Percentiles rank a stretch among this genome's conserved stretches.
These are phyloP conservation scores for Heliangelus exortis DNA, from an alignment of 2,797 vertebrate species.

Conservation along the genomic window DNA sequence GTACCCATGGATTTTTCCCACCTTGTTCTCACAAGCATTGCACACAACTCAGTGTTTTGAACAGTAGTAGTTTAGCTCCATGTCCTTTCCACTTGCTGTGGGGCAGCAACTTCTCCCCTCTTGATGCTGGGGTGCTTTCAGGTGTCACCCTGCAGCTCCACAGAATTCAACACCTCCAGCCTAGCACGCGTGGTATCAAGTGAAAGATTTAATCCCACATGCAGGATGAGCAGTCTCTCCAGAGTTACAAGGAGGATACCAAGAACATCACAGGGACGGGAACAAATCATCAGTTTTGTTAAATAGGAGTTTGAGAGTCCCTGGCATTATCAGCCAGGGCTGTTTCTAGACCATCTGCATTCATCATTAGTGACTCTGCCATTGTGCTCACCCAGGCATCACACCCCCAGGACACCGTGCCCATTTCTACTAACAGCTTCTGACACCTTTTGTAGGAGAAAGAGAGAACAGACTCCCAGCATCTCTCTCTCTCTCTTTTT, in stretches of 20 bases:
- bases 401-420: not conserved
- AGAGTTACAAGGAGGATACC: not conserved
- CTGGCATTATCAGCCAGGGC: not conserved
- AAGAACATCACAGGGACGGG: not conserved
- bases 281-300: not conserved
- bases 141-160: not conserved
- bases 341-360: not conserved
- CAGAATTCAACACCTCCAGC: not conserved
- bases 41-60: not conserved
- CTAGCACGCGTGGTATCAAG: not conserved
- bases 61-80: not conserved
- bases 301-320: not conserved
- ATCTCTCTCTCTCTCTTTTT: no score
- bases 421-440: not conserved
- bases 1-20: not conserved
- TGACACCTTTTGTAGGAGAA: not conserved
- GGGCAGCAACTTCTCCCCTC: not conserved
- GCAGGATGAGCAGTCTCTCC: not conserved
- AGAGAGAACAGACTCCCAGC: not conserved
- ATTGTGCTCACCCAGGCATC: not conserved
- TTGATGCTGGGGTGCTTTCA: not conserved
- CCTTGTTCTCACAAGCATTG: not conserved
- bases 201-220: not conserved
- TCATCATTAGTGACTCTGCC: not conserved
- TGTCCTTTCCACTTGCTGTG: rapidly evolving